phyloP scores from a whole-genome alignment of 2,888 invertebrate species.

The Pasiphila rectangulata region DNA sequence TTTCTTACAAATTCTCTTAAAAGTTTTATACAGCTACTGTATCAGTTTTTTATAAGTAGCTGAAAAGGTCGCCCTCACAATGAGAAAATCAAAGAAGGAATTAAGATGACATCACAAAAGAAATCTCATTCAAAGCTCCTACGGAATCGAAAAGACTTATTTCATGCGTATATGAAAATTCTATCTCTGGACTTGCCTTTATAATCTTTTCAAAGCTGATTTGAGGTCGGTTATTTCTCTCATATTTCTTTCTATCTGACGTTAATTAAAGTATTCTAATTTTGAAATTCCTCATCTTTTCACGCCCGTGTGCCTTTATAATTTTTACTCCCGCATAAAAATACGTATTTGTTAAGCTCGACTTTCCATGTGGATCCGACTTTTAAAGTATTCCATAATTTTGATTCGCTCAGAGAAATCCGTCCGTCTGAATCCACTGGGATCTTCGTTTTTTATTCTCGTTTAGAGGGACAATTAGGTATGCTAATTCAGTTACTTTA shows the following conservation, averaged over 20 bases:
- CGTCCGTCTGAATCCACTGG: conserved; percentile 55
- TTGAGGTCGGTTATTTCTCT: conserved; percentile 42
- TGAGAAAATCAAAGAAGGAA: conserved; percentile 49
- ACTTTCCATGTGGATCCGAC: conserved; percentile 63
- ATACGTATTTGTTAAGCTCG: conserved; percentile 47
- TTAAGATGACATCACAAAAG: conserved; percentile 51
- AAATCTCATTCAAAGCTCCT: conserved; percentile 44
- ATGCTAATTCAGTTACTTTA: conserved; percentile 76
- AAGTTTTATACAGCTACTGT: conserved; percentile 6
- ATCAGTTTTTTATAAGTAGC: conserved; percentile 17
- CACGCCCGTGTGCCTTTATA: conserved; percentile 39
- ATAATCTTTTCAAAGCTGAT: conserved; percentile 50
- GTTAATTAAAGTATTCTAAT: conserved; percentile 66
- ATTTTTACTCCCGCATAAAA: conserved; percentile 57
- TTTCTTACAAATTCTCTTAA: conserved; percentile 1
- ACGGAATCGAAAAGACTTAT: conserved; percentile 50
- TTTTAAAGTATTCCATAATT: conserved; percentile 68
- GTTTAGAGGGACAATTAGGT: conserved; percentile 71
- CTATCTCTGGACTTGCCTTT: conserved; percentile 42
- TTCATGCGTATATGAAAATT: conserved; percentile 55
- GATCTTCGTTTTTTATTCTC: conserved; percentile 65
- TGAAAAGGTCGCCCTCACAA: conserved; percentile 44
- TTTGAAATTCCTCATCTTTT: conserved; percentile 43
- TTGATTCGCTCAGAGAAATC: conserved; percentile 71
- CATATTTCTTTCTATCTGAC: conserved; percentile 48